Base-by-base conservation (phyloP, 1,140 invertebrate genomes). In the Neelides sp. region DNA sequence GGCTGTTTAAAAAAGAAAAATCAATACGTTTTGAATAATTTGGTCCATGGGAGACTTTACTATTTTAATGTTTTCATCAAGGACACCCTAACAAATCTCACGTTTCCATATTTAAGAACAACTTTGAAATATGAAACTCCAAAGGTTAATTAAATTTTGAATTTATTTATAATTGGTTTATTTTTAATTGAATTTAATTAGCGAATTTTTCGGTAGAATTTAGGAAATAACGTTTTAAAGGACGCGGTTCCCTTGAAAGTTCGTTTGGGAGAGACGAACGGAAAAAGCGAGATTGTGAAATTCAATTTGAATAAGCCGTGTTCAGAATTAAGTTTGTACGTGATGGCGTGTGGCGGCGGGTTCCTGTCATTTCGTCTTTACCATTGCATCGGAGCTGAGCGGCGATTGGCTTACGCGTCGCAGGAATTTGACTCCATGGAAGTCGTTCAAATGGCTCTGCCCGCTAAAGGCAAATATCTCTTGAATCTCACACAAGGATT, bases 1-100 rank as follows among this genome's bases (percentile, higher is more conserved):
- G 69, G 69, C 4, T 76, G 75, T 55, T 68, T 75, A 12, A 72
- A 71, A 2, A 65, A 66, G 8, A 69, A 69, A 51, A 75, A 71
- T 2, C 71, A 73, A 54, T 73, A 74, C 64, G 68, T 73, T 0
- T 64, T 77, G 19, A 68, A 70, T 61, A 70, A 75, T 53, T 55
- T 77, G 44, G 68, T 72, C 52, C 67, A 71, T 12, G 70, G 68
- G 43, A 68, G 66, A 52, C 54, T 63, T 5, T 72, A 72, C 49
- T 69, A 68, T 56, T 67, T 71, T 41, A 67, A 68, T 56, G 52
- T 72, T 13, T 72, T 71, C 52, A 65, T 68, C 1, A 62, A 67
- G 20, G 67, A 71, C 48, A 62, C 58, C 23, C 57, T 63, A 35
- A 69, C 68, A 13, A 69, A 71, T 48, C 54, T 71, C 10, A 71